Evolutionary conservation across 2,888 invertebrate genomes (phyloP), one percentile per base, ranked within the genome.

Genomic region (Halocaridina rubra): DNA sequence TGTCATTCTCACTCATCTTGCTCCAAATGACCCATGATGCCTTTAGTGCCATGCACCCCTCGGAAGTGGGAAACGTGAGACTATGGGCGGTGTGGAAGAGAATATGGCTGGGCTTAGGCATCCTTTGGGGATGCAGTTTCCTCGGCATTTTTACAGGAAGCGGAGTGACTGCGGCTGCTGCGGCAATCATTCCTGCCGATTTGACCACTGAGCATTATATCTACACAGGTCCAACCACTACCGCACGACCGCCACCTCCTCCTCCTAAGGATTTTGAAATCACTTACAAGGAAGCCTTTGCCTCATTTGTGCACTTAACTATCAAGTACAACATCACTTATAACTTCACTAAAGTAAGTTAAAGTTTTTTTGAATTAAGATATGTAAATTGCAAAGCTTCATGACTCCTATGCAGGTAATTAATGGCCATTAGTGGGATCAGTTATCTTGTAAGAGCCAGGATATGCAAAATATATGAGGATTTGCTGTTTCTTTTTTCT

Each of bases 161-260:
- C 32, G 22, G 57, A 19, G 53, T 53, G 19, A n/a, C n/a, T n/a
- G n/a, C n/a, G n/a, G n/a, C n/a, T n/a, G n/a, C n/a, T n/a, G 75
- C 81, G 30, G 81, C 81, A 1, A 71, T 76, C n/a, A 81, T 81
- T 27, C 81, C 81, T 19, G 24, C 81, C 0, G 76, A 67, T 10
- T 27, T 81, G 75, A 81, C 81, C 69, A 81, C 81, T 7, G 81
- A 81, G 77, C 67, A 67, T 2, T 67, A 77, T 19, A 81, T 81
- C 53, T 81, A 67, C 81, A 81, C 81, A 19, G 81, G 81, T 4
- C 76, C 81, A 24, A 80, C 80, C n/a, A 80, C 72, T 29, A 10
- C 57, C 30, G 8, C 29, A 33, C 33, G 76, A 16, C 24, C 13
- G 5, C 69, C 69, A 10, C 69, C 69, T 1, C 29, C 27, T 0